Base-by-base conservation (phyloP, 2,888 invertebrate species). In the Pandemis heparana region DNA sequence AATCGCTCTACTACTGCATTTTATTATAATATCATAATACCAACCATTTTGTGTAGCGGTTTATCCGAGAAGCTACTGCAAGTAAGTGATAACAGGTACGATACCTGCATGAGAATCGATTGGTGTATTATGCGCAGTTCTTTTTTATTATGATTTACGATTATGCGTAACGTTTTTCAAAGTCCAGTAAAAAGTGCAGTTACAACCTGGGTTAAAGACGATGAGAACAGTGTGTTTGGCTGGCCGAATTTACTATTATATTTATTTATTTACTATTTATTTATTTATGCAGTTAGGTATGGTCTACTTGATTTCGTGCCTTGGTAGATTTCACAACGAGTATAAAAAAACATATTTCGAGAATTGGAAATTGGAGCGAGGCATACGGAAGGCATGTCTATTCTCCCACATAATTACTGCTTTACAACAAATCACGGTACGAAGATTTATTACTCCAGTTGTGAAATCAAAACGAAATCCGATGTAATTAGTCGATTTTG, bases 401-500 rank as follows among this genome's bases (percentile, higher is more conserved):
- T 78, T 78, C 77, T 78, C 70, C 74, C 75, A 75, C 78, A 79
- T 82, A 81, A 82, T 83, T 81, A 83, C 77, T 74, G 71, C 78
- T 79, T 79, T 81, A 81, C 81, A 80, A 78, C 81, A 81, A 77
- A 81, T 80, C 80, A 79, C 79, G 78, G 78, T 77, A 76, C 71
- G 72, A 77, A 88, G 89, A 90, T 90, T 90, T 87, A 90, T 90
- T 84, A 86, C 79, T 77, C 75, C 75, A 78, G 82, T 87, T 86
- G 85, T 84, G 84, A 86, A 89, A 87, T 81, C 81, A 79, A 87
- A 86, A 83, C 79, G 80, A 83, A 85, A 85, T 83, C 80, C 86
- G 80, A 85, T 85, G 84, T 89, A 87, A 91, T 91, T 90, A 90
- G 80, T 89, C 77, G 81, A 86, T 87, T 85, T 86, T 87, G 78